Percentiles rank a stretch among this genome's conserved stretches.
phyloP scores from a whole-genome alignment of 37 sponge, comb jelly and placozoan genomes.

The Petrosia ficiformis region DNA sequence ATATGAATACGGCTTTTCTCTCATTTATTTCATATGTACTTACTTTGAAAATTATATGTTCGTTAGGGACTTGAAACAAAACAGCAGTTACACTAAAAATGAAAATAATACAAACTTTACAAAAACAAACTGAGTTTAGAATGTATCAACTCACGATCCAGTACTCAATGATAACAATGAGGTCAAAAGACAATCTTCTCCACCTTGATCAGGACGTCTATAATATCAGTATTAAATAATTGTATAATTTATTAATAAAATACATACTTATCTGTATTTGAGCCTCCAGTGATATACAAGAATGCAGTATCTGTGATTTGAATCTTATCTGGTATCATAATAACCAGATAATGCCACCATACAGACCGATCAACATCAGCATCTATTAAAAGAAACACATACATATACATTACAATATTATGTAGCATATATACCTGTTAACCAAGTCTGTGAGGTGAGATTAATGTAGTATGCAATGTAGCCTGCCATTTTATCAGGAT shows the following conservation, averaged over 20 bases:
- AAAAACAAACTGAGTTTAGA: not conserved
- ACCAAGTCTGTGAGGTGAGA: constrained; percentile 94
- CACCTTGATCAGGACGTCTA: constrained; percentile 31
- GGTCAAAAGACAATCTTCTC: constrained; percentile 34
- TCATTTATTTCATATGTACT: no score
- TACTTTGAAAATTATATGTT: constrained; percentile 74
- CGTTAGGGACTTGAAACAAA: constrained; percentile 88
- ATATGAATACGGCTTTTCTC: no score
- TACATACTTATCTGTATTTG: constrained; percentile 51
- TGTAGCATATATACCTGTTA: constrained; percentile 30
- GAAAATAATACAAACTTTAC: not conserved
- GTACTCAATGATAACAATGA: constrained; percentile 31
- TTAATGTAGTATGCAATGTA: constrained; percentile 81
- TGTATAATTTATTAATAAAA: not conserved
- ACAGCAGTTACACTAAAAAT: constrained; percentile 58
- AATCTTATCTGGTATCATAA: constrained; percentile 75
- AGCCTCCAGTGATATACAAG: constrained; percentile 84
- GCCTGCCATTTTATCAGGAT: constrained; percentile 47
- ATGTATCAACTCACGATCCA: constrained; percentile 40
- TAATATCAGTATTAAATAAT: not conserved
- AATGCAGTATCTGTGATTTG: constrained; percentile 61
- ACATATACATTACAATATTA: not conserved
- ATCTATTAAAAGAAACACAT: constrained; percentile 18
- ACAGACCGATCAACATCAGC: constrained; percentile 50
- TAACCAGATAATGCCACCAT: constrained; percentile 87